Evolutionary conservation across 2,113 vertebrate genomes (phyloP).

Genomic region (Gobius niger): DNA sequence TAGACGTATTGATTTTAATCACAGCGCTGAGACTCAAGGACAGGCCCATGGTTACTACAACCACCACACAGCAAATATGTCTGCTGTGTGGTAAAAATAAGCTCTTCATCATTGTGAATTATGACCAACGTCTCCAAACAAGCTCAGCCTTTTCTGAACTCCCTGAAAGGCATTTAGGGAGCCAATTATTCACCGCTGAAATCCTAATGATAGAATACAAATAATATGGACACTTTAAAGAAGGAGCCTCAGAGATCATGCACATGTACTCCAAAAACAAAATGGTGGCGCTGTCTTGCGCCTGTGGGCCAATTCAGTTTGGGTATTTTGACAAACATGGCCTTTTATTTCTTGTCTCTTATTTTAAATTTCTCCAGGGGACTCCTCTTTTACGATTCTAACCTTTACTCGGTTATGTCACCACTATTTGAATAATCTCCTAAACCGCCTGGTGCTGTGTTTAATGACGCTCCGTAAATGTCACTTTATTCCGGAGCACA

Average conservation of each 20-base stretch:
- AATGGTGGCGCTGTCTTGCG: too few relatives aligned
- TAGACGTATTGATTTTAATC: slow-evolving; percentile 58
- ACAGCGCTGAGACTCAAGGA: slow-evolving; percentile 19
- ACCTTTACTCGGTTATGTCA: slow-evolving; percentile 38
- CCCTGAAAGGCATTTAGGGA: too few relatives aligned
- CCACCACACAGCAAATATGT: not conserved
- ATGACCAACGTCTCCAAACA: too few relatives aligned
- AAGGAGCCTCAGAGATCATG: too few relatives aligned
- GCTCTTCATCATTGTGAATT: too few relatives aligned
- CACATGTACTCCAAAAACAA: too few relatives aligned
- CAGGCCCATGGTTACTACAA: not conserved
- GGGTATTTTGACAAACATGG: not conserved
- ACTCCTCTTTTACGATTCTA: slow-evolving; percentile 21
- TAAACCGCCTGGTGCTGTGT: slow-evolving; percentile 47
- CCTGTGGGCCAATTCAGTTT: not conserved
- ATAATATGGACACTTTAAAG: too few relatives aligned
- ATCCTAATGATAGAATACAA: too few relatives aligned
- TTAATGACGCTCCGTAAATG: slow-evolving; percentile 58
- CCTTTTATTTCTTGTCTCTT: slow-evolving; percentile 10
- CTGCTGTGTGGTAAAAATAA: not conserved
- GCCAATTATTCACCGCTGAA: too few relatives aligned
- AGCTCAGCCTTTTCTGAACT: too few relatives aligned
- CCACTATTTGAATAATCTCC: slow-evolving; percentile 50
- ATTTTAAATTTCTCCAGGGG: slow-evolving; percentile 7
- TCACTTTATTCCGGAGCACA: slow-evolving; percentile 31